Evolutionary conservation across 2,113 vertebrate genomes (phyloP), one percentile per base, ranked within the genome.

Genomic region (Phalacrocorax pelagicus): DNA sequence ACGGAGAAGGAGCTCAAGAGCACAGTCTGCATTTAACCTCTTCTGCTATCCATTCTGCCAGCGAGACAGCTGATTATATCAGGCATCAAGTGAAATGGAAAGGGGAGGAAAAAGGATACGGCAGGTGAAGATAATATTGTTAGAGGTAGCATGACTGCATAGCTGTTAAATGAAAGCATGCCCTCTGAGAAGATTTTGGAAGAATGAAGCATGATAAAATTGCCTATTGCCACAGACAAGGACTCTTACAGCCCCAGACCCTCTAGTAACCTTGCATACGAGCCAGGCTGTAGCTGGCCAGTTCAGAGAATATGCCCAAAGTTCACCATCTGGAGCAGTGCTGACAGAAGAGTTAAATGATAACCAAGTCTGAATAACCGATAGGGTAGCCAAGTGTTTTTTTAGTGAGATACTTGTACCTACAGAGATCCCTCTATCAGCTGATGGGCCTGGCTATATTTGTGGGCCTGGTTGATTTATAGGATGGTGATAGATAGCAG

Each of bases 201-300:
- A 71, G 47, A 38, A 12, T 22, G 10, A 91, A 87, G 11, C 0
- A 0, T 0, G 3, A 59, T 81, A 34, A 81, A 86, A 82, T 52
- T 59, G 5, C 9, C 12, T 63, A 65, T 72, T 71, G 21, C 15
- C 19, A 38, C 24, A 65, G 49, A 58, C 15, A 69, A 52, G 4
- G 44, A 47, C 11, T 77, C 34, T n/a, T 49, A 36, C 3, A 71
- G 15, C 7, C 27, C 38, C 63, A 36, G 26, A 62, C 8, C 7
- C 6, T 44, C 29, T 58, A 26, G 34, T 34, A 49, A 63, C 20
- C 74, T 63, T 71, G 15, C 21, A 16, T 46, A 29, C 7, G 59
- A 70, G 8, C 4, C 32, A 27, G 5, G 7, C 30, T 65, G 19
- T 15, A 82, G 22, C 47, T 72, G 21, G 9, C 4, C 26, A 77